A percentile compares a stretch with the other conserved stretches of the same genome.
phyloP scores from a whole-genome alignment of 2,797 vertebrate species.

The Spinus pinus region DNA sequence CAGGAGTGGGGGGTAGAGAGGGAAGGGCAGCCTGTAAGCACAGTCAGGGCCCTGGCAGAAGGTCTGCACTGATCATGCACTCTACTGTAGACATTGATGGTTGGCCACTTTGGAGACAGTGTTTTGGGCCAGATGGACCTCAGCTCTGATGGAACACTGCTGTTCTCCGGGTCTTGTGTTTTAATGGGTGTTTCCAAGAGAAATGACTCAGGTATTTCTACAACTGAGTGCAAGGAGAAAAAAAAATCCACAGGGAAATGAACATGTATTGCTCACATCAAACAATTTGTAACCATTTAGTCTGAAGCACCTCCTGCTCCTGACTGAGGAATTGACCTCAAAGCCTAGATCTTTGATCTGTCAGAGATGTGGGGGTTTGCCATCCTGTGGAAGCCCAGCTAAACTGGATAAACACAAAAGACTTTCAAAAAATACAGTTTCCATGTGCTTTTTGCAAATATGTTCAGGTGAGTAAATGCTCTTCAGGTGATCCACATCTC shows the following conservation, averaged over 20 bases:
- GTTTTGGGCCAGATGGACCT: neutral
- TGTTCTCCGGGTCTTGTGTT: neutral
- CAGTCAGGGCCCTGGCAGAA: neutral
- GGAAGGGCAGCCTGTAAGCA: neutral
- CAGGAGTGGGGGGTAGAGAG: neutral
- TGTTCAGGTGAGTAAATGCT: neutral
- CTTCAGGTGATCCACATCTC: rapidly evolving
- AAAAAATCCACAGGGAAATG: neutral
- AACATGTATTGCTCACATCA: neutral
- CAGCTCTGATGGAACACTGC: neutral
- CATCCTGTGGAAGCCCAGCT: neutral
- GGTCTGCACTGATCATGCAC: neutral
- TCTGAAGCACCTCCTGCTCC: neutral
- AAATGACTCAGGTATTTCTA: neutral
- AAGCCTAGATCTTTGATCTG: neutral
- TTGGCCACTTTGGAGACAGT: neutral
- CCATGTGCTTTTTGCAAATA: neutral
- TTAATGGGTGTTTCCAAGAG: neutral
- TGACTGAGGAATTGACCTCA: neutral
- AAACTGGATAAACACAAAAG: neutral
- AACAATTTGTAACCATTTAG: neutral
- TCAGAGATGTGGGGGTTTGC: neutral
- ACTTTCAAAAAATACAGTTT: neutral
- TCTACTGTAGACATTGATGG: neutral
- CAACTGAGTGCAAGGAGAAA: neutral